Evolutionary conservation across 2,113 vertebrate species (phyloP).

Genomic region (Cephalopterus ornatus): DNA sequence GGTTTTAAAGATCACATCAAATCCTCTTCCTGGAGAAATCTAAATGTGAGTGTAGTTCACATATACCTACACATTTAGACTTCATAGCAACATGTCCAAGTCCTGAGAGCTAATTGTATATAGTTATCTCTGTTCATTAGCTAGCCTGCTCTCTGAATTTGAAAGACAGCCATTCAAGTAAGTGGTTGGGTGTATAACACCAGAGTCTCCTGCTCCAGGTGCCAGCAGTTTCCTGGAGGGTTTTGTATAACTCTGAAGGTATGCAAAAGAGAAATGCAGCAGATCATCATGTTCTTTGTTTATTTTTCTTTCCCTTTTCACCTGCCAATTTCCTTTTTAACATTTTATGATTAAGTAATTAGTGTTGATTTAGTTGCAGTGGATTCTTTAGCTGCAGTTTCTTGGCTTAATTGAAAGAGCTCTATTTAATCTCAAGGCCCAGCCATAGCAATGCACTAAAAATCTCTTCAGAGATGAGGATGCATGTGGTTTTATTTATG

Average conservation of each 20-base stretch:
- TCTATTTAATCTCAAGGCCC: neutral
- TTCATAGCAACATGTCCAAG: neutral
- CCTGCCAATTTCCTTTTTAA: neutral
- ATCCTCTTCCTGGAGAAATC: neutral
- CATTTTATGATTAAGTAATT: neutral
- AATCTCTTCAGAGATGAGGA: neutral
- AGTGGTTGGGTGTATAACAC: neutral
- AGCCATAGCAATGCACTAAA: neutral
- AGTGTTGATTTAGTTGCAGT: neutral
- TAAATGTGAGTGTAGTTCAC: neutral
- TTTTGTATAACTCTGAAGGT: neutral
- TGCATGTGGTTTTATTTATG: slow-evolving; percentile 36
- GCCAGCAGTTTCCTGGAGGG: neutral
- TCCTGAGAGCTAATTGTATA: neutral
- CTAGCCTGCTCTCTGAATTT: neutral
- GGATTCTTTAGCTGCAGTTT: neutral
- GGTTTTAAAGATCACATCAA: neutral
- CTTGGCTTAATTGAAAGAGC: neutral
- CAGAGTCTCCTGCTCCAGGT: neutral
- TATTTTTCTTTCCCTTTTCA: neutral
- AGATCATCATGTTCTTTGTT: neutral
- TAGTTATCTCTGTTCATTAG: neutral
- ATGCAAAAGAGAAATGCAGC: neutral
- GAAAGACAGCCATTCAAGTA: neutral
- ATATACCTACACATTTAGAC: neutral